phyloP scores from a whole-genome alignment of 2,113 vertebrate genomes.

The Pygoscelis adeliae region DNA sequence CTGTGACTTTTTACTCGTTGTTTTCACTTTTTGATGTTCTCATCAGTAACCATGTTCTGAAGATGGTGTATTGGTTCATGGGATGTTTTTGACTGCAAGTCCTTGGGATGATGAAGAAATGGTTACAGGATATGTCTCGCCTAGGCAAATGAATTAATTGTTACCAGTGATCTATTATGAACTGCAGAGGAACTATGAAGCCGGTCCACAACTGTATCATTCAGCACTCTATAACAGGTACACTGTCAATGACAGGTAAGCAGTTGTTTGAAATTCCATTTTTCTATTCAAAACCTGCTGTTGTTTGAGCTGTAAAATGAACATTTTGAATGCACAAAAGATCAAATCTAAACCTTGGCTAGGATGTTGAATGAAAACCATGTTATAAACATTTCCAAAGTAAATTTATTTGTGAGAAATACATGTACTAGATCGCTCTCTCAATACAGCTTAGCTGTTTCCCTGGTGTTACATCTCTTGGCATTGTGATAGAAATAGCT shows the following conservation, averaged over 20 bases:
- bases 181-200: constrained; percentile 77
- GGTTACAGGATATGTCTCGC: constrained; percentile 77
- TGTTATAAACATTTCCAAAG: not conserved
- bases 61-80: constrained; percentile 80
- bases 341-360: not conserved
- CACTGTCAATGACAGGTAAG: constrained; percentile 81
- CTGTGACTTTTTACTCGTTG: not conserved
- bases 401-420: not conserved
- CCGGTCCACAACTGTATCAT: constrained; percentile 68
- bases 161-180: constrained; percentile 83
- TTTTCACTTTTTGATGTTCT: not conserved
- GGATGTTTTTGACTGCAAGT: constrained; percentile 82
- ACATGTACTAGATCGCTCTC: not conserved
- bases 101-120: constrained; percentile 78
- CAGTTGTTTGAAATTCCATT: not conserved
- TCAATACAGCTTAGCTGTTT: not conserved
- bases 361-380: not conserved
- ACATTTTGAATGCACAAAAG: not conserved
- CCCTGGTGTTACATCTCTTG: not conserved
- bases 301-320: not conserved
- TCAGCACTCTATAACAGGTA: constrained; percentile 76
- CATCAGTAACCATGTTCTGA: constrained; percentile 75
- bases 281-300: not conserved
- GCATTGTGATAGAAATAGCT: not conserved
- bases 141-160: constrained; percentile 77